These are phyloP conservation scores for Spinus pinus DNA, from an alignment of 2,797 vertebrate genomes.

Conservation along the genomic window DNA sequence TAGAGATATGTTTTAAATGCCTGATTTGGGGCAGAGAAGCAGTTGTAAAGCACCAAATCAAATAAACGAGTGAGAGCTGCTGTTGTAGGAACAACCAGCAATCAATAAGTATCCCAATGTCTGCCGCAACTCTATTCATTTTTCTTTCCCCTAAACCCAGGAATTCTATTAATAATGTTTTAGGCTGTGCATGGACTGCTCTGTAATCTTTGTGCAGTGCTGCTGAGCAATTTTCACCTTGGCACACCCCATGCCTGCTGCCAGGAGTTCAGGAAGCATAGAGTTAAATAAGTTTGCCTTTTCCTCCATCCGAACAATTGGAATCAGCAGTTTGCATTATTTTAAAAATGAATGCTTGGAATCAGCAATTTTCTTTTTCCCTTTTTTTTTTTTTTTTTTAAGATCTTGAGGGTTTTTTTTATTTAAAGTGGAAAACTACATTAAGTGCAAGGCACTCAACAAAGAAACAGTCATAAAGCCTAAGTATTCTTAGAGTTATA, in stretches of 20 bases:
- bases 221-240: background rate
- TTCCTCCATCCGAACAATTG: constrained; percentile 73
- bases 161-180: background rate
- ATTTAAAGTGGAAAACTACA: constrained; percentile 85
- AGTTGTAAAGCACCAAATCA: background rate
- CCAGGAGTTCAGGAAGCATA: constrained; percentile 67
- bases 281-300: constrained; percentile 78
- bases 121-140: background rate
- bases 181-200: background rate
- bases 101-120: background rate
- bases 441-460: constrained; percentile 83
- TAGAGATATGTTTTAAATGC: background rate
- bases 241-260: background rate
- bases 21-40: background rate
- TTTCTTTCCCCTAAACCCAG: background rate
- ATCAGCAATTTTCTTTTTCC: constrained; percentile 79
- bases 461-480: constrained; percentile 83
- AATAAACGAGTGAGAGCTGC: background rate
- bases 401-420: constrained; percentile 75
- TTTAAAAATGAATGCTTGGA: constrained; percentile 80
- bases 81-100: background rate
- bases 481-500: constrained; percentile 85
- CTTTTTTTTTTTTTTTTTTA: constrained; percentile 42
- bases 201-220: background rate
- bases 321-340: constrained; percentile 85